Base-by-base conservation (phyloP, 1,140 invertebrate species). In the Amphibalanus amphitrite region DNA sequence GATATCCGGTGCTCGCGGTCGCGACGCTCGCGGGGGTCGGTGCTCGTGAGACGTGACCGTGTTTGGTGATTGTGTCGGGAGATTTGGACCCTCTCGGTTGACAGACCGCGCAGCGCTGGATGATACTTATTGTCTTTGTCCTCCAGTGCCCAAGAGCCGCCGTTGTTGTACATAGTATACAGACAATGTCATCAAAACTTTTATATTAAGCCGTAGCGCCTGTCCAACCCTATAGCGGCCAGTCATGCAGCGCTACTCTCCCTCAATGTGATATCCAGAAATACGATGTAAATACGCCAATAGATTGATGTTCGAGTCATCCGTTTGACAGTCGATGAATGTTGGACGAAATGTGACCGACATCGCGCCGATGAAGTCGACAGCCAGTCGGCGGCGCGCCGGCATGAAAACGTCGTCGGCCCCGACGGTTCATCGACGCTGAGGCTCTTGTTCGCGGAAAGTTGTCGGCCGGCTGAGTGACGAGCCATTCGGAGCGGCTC, bases 271-370 rank as follows among this genome's bases (percentile, higher is more conserved):
- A 59, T 59, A 59, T 59, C 47, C 47, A 59, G 47, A 59, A 59
- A 59, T 59, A 23, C 47, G 47, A 59, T 59, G 47, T 59, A 59
- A 59, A 59, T 59, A 59, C 47, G 47, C 47, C 47, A 59, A 59
- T 59, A 59, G 47, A 59, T 59, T 59, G 47, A 59, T 59, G 47
- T 59, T 23, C 47, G 47, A 59, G 6, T 59, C 47, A 59, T 59
- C 47, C 47, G 47, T 59, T 59, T 59, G 47, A 59, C 47, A 59
- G 47, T 59, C 10, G 10, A 59, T 59, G 47, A 59, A 59, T 59
- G 47, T 59, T 59, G 13, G 47, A 59, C 23, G 47, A 59, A 59
- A 59, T 59, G 47, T 20, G 47, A 59, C 47, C 47, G 47, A 59
- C 47, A 59, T 59, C 47, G 47, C 6, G 13, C 47, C 47, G 47